Evolutionary conservation across 2,113 vertebrate species (phyloP), one percentile per base, ranked within the genome.

Genomic region (Dicaeum eximium): DNA sequence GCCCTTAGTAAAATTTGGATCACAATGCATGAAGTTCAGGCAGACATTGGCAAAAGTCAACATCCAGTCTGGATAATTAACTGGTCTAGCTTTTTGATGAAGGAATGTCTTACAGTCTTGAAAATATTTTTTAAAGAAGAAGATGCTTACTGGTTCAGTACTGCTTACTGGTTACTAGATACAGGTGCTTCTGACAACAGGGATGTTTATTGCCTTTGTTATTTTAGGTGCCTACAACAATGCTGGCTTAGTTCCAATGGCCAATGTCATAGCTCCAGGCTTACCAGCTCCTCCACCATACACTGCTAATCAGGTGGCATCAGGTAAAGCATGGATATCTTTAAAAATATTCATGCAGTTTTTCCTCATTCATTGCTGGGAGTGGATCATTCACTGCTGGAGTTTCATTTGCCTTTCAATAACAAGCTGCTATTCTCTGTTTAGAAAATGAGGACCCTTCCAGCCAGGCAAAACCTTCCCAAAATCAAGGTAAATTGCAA

Each of bases 201-300:
- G 53, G 28, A 33, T 61, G 13, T 65, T 15, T 91, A 18, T 71
- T 91, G 64, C 56, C 19, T 94, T 57, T 96, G 85, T 94, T 88
- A 62, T 98, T 97, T 97, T 97, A 99, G 99, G 99, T 99, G 99
- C 98, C 92, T 99, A 99, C 96, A 99, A 99, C 98, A 99, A 99
- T 95, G 98, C 99, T 93, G 98, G 99, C 94, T 98, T 99, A 97
- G 99, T 99, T 97, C 98, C 99, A 70, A 85, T 99, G 96, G 98
- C 99, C 96, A 99, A 98, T 98, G 98, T 99, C 96, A 98, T 99
- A 97, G 98, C 99, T 95, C 97, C 99, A 93, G 98, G 96, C 80
- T 97, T 99, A 94, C 96, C 98, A 93, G 99, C 99, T 97, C 98
- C 99, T 92, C 98, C 98, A 57, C 97, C 99, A 28, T 99, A 99